Conservation (phyloP, 1,140 invertebrate genomes). For the Orius insidiosus region DNA sequence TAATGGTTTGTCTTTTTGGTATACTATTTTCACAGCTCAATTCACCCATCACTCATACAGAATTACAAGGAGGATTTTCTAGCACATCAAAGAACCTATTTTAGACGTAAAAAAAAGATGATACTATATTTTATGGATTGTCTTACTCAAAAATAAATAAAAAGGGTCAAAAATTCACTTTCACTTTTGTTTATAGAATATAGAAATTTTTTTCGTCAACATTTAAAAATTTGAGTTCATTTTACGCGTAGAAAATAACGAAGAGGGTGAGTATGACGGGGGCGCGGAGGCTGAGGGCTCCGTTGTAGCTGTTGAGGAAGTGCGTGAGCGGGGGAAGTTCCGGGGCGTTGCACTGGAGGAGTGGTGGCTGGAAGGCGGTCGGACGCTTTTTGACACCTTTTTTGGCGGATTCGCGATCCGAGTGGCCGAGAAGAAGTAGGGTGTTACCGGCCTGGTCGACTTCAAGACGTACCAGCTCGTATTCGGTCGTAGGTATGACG, state of each 20-base stretch:
- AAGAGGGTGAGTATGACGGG: background rate
- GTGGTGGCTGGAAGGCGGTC: constrained; percentile 31
- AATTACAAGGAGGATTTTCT: too few relatives aligned
- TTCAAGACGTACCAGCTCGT: constrained; percentile 32
- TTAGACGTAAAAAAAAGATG: too few relatives aligned
- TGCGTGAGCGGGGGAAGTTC: constrained; percentile 17
- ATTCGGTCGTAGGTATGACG: constrained; percentile 30
- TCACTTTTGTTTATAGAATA: too few relatives aligned
- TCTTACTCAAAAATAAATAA: too few relatives aligned
- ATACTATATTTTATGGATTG: too few relatives aligned
- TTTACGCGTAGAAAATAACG: background rate
- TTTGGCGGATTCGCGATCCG: constrained; percentile 25
- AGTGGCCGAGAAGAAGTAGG: constrained; percentile 28
- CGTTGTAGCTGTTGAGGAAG: constrained; percentile 14
- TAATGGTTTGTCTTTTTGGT: too few relatives aligned
- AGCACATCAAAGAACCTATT: too few relatives aligned
- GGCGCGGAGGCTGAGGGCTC: background rate
- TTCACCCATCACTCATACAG: too few relatives aligned
- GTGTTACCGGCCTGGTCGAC: constrained; percentile 26
- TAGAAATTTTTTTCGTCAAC: too few relatives aligned
- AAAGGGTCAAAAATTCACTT: too few relatives aligned
- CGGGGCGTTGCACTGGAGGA: constrained; percentile 28
- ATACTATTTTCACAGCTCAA: too few relatives aligned
- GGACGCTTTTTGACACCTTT: constrained; percentile 25
- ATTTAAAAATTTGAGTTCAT: too few relatives aligned